Base-by-base conservation (phyloP, 2,888 invertebrate species). In the Biston betularia region DNA sequence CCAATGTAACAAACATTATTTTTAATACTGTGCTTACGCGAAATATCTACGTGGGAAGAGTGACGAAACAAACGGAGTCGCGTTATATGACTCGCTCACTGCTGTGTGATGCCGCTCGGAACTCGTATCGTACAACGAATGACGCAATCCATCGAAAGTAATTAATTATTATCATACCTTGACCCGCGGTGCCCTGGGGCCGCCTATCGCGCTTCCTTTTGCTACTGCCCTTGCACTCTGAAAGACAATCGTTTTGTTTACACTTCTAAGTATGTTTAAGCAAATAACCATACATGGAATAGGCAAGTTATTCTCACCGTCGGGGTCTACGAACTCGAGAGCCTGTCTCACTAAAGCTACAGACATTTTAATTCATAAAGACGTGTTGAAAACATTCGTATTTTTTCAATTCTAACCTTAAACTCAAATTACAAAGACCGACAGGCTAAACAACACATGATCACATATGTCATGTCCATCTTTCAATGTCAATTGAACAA, bases 341-440 rank as follows among this genome's bases (percentile, higher is more conserved):
- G 95, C 94, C 78, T 94, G 92, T 74, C 94, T 92, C 53, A 95
- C 89, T 81, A 95, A 86, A 60, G 94, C 92, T 79, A 93, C 89
- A 85, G 95, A 95, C 95, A 95, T 95, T 86, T 88, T 90, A 88
- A 67, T 75, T 76, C 65, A 63, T 57, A 45, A 48, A 71, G 70
- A 68, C 62, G 44, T 71, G 66, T 44, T 55, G 75, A 78, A 83
- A 77, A 76, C 89, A 89, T 89, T 87, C 83, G 84, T 75, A 76
- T 54, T 49, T 49, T 53, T 69, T 63, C 69, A 74, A 65, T 75
- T 75, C 59, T 79, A 86, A 84, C 83, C 80, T 82, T 65, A 78
- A 76, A 75, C 24, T 24, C 24, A 24, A 24, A 2, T 24, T 24
- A 49, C 4, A 5, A 49, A 34, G 34, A 33, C 34, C 49, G n/a